phyloP scores from a whole-genome alignment of 2,888 invertebrate genomes.

The Melanophora roralis region DNA sequence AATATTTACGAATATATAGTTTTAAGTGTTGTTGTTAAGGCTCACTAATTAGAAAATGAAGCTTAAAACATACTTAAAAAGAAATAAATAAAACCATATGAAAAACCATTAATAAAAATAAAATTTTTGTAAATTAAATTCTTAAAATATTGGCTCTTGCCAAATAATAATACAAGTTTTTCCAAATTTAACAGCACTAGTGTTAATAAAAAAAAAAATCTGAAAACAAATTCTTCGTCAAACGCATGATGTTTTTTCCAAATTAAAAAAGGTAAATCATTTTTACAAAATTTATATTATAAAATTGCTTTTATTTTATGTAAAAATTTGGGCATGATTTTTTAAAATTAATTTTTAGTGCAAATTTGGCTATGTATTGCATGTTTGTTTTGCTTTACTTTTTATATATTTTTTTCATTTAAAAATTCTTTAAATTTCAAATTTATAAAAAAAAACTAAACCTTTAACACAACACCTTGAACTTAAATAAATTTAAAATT shows the following conservation, averaged over 20 bases:
- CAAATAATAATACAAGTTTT: conserved; percentile 6
- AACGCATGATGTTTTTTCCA: conserved; percentile 44
- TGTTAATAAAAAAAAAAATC: neutral
- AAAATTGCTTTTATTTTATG: conserved; percentile 33
- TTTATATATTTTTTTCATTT: conserved; percentile 4
- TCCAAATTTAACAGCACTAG: conserved; percentile 34
- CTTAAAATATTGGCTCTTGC: conserved; percentile 17
- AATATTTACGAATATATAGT: conserved; percentile 56
- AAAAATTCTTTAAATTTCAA: neutral
- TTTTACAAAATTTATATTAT: neutral
- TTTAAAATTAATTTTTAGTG: neutral
- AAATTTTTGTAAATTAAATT: neutral
- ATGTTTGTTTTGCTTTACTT: conserved; percentile 29
- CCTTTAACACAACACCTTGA: conserved; percentile 60
- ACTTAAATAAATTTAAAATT: conserved; percentile 24
- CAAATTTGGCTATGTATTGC: conserved; percentile 22
- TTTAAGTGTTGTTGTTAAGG: conserved; percentile 61
- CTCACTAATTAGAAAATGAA: conserved; percentile 30
- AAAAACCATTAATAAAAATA: conserved; percentile 17
- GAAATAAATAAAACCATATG: conserved; percentile 32
- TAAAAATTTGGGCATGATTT: conserved; percentile 42
- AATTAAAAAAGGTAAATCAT: conserved; percentile 42
- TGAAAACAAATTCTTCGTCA: conserved; percentile 14
- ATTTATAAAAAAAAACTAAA: conserved; percentile 7
- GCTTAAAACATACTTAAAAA: neutral